Evolutionary conservation across 1,140 invertebrate species (phyloP).

Genomic region (Pogonomyrmex californicus): DNA sequence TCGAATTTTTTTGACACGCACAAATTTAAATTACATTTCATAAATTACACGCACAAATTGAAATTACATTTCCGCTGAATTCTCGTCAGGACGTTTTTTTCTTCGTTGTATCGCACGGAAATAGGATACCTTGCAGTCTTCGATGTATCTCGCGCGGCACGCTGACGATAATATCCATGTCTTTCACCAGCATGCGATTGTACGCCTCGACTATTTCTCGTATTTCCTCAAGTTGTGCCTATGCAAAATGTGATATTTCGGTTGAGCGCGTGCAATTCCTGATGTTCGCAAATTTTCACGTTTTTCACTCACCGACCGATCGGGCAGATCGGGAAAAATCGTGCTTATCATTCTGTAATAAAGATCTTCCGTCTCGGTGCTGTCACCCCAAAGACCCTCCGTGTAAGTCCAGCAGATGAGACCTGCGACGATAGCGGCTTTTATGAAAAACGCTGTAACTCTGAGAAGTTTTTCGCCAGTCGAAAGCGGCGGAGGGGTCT

Average conservation of each 20-base stretch:
- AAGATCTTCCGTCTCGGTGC: constrained; percentile 75
- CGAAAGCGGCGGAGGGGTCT: constrained; percentile 31
- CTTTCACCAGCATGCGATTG: constrained; percentile 68
- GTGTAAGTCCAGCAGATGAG: constrained; percentile 79
- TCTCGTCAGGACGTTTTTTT: not conserved
- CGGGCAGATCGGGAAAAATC: constrained; percentile 12
- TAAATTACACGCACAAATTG: constrained; percentile 25
- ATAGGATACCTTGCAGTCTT: constrained; percentile 62
- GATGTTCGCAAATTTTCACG: not conserved
- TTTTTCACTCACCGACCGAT: not conserved
- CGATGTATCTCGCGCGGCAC: constrained; percentile 61
- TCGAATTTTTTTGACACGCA: not conserved
- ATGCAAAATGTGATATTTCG: not conserved
- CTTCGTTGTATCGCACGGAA: constrained; percentile 28
- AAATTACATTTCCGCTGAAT: not conserved
- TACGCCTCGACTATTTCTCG: constrained; percentile 72
- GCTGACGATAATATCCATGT: constrained; percentile 67
- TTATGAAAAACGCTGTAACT: constrained; percentile 64
- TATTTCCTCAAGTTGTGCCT: constrained; percentile 68
- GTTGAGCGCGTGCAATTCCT: not conserved
- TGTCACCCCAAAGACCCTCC: constrained; percentile 80
- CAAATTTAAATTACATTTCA: constrained; percentile 20
- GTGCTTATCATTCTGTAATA: constrained; percentile 74
- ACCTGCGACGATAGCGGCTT: constrained; percentile 68
- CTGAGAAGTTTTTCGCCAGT: constrained; percentile 38